These are phyloP conservation scores for Coccyzus lansbergi DNA, from an alignment of 2,797 vertebrate genomes.

Conservation along the genomic window DNA sequence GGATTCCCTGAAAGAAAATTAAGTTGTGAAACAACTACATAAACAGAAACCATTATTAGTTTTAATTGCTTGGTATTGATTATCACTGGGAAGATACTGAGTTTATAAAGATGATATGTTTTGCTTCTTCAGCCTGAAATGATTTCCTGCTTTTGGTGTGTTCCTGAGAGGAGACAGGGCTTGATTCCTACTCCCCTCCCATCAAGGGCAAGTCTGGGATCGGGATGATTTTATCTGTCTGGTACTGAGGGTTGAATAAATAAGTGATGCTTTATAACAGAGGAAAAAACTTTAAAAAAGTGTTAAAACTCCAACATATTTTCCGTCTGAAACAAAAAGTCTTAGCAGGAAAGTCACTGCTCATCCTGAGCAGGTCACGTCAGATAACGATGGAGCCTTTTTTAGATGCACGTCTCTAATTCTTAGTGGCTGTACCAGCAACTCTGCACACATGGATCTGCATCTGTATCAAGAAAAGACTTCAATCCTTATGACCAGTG, in stretches of 20 bases:
- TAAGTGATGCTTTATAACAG: background rate
- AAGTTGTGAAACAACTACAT: background rate
- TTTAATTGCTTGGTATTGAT: background rate
- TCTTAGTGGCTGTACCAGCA: background rate
- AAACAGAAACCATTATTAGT: background rate
- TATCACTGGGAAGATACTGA: background rate
- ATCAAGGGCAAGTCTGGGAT: background rate
- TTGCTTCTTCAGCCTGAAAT: background rate
- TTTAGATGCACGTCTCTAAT: background rate
- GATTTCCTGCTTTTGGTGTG: background rate
- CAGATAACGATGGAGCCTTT: background rate
- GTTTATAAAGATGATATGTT: background rate
- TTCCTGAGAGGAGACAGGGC: background rate
- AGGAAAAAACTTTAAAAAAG: background rate
- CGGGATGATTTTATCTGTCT: background rate
- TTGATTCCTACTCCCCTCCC: background rate
- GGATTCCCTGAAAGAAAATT: background rate
- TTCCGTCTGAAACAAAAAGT: background rate
- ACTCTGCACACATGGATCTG: background rate
- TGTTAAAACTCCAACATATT: background rate
- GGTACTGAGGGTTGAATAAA: background rate
- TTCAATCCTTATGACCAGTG: constrained; percentile 3
- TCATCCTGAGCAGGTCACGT: background rate
- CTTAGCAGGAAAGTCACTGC: background rate
- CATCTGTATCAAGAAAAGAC: background rate